Evolutionary conservation across 1,140 invertebrate genomes (phyloP).

Genomic region (Micrasema longulum): DNA sequence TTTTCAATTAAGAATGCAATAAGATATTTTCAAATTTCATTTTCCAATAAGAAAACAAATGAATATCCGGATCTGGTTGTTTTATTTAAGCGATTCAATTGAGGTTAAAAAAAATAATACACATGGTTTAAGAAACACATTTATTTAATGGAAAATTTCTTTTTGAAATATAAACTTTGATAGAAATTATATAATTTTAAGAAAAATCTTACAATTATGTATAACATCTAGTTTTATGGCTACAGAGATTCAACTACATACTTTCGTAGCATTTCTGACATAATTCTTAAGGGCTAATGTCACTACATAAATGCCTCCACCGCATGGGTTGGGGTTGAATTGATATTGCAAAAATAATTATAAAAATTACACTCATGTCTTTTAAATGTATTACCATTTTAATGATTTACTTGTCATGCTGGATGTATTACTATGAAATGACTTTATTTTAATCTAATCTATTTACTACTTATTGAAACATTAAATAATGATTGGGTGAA

Average conservation of each 20-base stretch:
- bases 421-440: constrained; percentile 28
- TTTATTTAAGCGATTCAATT: too few relatives aligned
- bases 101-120: too few relatives aligned
- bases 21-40: too few relatives aligned
- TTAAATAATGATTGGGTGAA: too few relatives aligned
- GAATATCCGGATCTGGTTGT: too few relatives aligned
- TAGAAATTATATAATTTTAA: constrained; percentile 56
- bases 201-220: constrained; percentile 52
- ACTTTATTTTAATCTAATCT: constrained; percentile 18
- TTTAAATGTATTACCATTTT: constrained; percentile 17
- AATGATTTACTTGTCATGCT: constrained; percentile 42
- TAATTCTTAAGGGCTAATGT: constrained; percentile 52
- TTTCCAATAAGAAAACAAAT: too few relatives aligned
- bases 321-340: constrained; percentile 54
- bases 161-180: constrained; percentile 56
- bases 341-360: constrained; percentile 55
- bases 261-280: constrained; percentile 50
- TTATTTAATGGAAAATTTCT: constrained; percentile 53
- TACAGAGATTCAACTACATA: constrained; percentile 53
- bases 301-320: constrained; percentile 55
- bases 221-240: constrained; percentile 54
- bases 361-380: constrained; percentile 36
- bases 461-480: background rate
- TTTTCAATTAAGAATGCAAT: too few relatives aligned
- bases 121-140: constrained; percentile 48